Evolutionary conservation across 1,140 invertebrate species (phyloP).

Genomic region (Coboldia fuscipes): DNA sequence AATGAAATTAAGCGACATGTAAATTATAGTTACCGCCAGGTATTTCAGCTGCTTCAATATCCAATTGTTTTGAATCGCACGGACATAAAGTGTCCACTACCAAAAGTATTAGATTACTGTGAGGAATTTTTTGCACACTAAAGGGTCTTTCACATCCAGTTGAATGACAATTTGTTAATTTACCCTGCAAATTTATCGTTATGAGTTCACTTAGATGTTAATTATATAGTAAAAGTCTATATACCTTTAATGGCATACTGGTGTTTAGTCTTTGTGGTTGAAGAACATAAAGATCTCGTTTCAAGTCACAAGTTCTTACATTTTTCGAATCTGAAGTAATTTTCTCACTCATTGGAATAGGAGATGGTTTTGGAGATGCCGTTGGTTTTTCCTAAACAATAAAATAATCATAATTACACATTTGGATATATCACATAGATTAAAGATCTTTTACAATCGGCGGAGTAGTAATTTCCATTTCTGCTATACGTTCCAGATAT

Average conservation of each 20-base stretch:
- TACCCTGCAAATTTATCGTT: slow-evolving; percentile 38
- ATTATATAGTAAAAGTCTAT: neutral
- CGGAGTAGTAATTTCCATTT: slow-evolving; percentile 14
- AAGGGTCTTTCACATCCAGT: slow-evolving; percentile 80
- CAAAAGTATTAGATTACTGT: slow-evolving; percentile 73
- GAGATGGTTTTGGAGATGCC: slow-evolving; percentile 17
- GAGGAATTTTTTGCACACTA: slow-evolving; percentile 78
- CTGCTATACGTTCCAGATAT: slow-evolving; percentile 9
- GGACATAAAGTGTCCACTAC: slow-evolving; percentile 78
- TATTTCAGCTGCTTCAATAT: slow-evolving; percentile 56
- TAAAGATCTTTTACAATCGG: slow-evolving; percentile 10
- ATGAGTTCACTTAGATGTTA: neutral
- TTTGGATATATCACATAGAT: no score
- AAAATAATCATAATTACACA: no score
- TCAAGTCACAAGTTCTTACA: slow-evolving; percentile 60
- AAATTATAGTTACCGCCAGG: slow-evolving; percentile 8
- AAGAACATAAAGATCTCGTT: slow-evolving; percentile 66
- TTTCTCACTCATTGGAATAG: slow-evolving; percentile 22
- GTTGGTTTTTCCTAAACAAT: slow-evolving; percentile 13
- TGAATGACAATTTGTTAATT: slow-evolving; percentile 72
- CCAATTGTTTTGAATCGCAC: slow-evolving; percentile 64
- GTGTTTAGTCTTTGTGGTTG: slow-evolving; percentile 60
- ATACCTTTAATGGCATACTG: slow-evolving; percentile 41
- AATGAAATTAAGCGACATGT: neutral
- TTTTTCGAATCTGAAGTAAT: slow-evolving; percentile 27